A percentile compares a stretch with the other conserved stretches of the same genome.
Evolutionary conservation across 2,113 vertebrate genomes (phyloP).

Genomic region (Burhinus oedicnemus): DNA sequence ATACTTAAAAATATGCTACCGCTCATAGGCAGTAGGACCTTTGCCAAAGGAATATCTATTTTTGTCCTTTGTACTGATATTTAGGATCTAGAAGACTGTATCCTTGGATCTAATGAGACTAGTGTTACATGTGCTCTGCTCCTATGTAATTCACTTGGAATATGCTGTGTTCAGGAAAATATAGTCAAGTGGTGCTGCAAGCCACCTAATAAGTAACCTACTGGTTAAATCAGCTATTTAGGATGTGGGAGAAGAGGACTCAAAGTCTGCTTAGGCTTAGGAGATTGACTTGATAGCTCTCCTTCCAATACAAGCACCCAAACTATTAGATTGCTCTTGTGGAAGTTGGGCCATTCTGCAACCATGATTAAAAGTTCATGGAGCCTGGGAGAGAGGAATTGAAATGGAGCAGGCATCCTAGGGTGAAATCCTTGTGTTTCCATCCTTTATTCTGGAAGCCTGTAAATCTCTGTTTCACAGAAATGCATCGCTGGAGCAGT

Average conservation of each 20-base stretch:
- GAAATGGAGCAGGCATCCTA: background rate
- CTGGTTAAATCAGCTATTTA: background rate
- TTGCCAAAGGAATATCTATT: background rate
- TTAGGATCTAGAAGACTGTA: background rate
- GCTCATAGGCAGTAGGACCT: background rate
- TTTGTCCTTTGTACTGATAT: background rate
- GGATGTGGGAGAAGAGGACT: background rate
- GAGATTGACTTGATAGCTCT: background rate
- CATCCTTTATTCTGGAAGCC: background rate
- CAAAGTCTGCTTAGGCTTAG: background rate
- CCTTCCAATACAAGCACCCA: background rate
- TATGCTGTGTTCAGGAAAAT: background rate
- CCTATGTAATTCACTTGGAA: background rate
- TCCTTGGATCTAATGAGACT: background rate
- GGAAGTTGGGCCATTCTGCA: background rate
- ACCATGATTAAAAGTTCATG: background rate
- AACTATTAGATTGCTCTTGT: fast-evolving
- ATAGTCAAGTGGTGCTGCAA: background rate
- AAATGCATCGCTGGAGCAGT: background rate
- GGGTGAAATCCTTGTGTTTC: background rate
- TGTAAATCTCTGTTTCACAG: background rate
- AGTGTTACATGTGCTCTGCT: background rate
- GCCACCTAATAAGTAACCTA: background rate
- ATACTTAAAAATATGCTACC: background rate
- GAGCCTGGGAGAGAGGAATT: background rate